Conservation (phyloP, 1,140 invertebrate genomes). For the Idris sp. region DNA sequence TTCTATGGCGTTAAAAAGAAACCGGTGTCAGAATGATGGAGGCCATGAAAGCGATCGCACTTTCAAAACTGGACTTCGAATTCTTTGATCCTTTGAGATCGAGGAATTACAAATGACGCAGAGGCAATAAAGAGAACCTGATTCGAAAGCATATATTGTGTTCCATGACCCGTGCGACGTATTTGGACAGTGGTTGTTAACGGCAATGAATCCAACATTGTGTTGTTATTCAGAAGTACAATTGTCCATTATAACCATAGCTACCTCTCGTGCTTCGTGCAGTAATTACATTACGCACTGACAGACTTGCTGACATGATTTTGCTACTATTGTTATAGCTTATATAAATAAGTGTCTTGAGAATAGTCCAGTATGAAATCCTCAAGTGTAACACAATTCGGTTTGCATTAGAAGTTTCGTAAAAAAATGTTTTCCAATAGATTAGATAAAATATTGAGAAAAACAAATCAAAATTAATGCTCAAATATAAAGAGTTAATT, state of each 20-base stretch:
- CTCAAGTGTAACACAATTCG: too few species aligned
- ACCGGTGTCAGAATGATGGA: constrained; percentile 58
- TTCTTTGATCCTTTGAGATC: constrained; percentile 58
- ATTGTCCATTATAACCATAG: constrained; percentile 72
- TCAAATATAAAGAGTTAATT: too few species aligned
- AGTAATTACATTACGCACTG: constrained; percentile 72
- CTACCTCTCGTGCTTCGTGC: constrained; percentile 71
- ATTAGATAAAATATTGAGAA: too few species aligned
- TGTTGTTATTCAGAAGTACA: constrained; percentile 71
- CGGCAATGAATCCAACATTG: constrained; percentile 74
- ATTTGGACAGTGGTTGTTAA: constrained; percentile 75
- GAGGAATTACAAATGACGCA: constrained; percentile 68
- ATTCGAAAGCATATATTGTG: constrained; percentile 70
- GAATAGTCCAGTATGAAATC: too few species aligned
- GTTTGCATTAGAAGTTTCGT: too few species aligned
- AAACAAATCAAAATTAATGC: too few species aligned
- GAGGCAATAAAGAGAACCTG: constrained; percentile 71
- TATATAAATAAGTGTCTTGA: constrained; percentile 55
- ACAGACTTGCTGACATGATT: constrained; percentile 54
- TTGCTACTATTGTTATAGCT: constrained; percentile 49
- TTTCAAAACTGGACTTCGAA: constrained; percentile 59
- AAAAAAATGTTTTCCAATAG: too few species aligned
- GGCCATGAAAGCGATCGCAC: constrained; percentile 57
- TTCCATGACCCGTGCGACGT: constrained; percentile 67
- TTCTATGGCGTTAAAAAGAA: constrained; percentile 54